Conservation (phyloP, 1,140 invertebrate genomes). For the Bursaphelenchus mucronatus region DNA sequence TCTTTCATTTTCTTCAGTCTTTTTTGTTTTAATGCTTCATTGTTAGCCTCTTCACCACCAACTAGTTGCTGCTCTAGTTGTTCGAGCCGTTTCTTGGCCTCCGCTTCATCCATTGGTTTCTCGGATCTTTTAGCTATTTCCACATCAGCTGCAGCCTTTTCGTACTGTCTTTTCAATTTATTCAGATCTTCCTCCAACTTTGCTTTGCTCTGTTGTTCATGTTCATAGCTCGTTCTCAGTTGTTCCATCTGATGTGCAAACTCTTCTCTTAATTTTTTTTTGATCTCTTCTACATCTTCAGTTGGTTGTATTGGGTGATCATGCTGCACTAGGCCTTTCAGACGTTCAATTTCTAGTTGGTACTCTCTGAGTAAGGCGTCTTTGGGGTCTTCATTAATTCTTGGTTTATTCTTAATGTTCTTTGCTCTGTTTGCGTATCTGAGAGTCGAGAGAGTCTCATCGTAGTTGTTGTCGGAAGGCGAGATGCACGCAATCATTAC, state of each 20-base stretch:
- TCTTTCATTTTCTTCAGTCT: slow-evolving; percentile 69
- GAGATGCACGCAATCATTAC: slow-evolving; percentile 90
- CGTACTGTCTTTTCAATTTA: slow-evolving; percentile 66
- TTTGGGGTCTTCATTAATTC: slow-evolving; percentile 87
- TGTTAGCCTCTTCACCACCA: slow-evolving; percentile 74
- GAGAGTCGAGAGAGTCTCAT: slow-evolving; percentile 73
- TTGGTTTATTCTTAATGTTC: slow-evolving; percentile 89
- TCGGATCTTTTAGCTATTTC: slow-evolving; percentile 24
- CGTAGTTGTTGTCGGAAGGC: slow-evolving; percentile 75
- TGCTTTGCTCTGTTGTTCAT: slow-evolving; percentile 66
- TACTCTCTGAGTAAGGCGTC: slow-evolving; percentile 80
- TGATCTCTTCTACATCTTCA: slow-evolving; percentile 62
- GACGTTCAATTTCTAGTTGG: slow-evolving; percentile 84
- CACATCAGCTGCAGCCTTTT: slow-evolving; percentile 58
- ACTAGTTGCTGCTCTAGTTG: slow-evolving; percentile 73
- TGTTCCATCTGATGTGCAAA: slow-evolving; percentile 66
- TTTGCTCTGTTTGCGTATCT: slow-evolving; percentile 77
- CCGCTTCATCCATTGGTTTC: slow-evolving; percentile 41
- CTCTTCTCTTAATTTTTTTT: slow-evolving; percentile 62
- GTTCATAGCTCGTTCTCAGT: slow-evolving; percentile 65
- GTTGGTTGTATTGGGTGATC: background rate
- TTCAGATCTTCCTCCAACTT: slow-evolving; percentile 67
- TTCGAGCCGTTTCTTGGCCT: slow-evolving; percentile 64
- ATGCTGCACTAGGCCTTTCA: slow-evolving; percentile 64
- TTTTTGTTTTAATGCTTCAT: slow-evolving; percentile 67